A percentile compares a stretch with the other conserved stretches of the same genome.
phyloP scores from a whole-genome alignment of 2,113 vertebrate genomes.

The Odontesthes bonariensis region DNA sequence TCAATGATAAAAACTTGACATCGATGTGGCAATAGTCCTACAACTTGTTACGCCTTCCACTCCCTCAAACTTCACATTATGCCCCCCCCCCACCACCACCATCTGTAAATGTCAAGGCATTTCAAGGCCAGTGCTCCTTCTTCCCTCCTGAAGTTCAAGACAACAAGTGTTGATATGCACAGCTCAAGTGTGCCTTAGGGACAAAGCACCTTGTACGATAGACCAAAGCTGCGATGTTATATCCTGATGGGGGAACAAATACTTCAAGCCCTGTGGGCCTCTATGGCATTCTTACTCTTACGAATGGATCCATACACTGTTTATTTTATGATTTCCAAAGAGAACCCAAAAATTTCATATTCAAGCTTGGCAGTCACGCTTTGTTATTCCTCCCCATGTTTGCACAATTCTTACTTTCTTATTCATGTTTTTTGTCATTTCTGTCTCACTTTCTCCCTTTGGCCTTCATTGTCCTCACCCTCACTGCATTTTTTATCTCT shows the following conservation, averaged over 20 bases:
- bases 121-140: conserved; percentile 36
- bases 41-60: background rate
- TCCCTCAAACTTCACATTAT: background rate
- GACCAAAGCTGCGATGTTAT: conserved; percentile 4
- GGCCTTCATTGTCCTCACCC: background rate
- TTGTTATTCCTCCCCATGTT: background rate
- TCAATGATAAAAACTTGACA: background rate
- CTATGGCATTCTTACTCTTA: conserved; percentile 35
- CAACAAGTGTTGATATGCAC: conserved; percentile 32
- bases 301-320: conserved; percentile 12
- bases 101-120: background rate
- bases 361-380: background rate
- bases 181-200: conserved; percentile 3
- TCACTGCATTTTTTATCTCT: background rate
- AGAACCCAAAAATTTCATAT: background rate
- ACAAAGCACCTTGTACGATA: background rate
- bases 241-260: conserved; percentile 1
- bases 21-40: no score
- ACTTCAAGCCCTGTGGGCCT: conserved; percentile 31
- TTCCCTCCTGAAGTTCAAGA: conserved; percentile 22
- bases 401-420: background rate
- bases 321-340: background rate
- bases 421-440: background rate
- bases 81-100: no score
- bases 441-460: background rate